Conservation (phyloP, 2,113 vertebrate species). For the Amia ocellicauda region DNA sequence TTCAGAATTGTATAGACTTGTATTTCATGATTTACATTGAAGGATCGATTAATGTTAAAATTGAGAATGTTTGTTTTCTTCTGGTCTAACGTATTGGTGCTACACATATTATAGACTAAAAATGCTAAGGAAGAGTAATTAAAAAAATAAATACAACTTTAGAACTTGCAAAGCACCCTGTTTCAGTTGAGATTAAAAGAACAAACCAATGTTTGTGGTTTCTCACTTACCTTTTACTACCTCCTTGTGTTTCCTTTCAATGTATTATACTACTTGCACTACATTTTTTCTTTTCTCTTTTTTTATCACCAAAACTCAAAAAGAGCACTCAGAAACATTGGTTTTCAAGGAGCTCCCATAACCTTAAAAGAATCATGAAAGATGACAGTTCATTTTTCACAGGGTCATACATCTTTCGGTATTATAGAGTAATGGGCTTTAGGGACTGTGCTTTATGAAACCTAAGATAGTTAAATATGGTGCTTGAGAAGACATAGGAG, state of each 20-base stretch:
- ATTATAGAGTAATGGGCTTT: slow-evolving; percentile 79
- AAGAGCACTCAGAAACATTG: slow-evolving; percentile 48
- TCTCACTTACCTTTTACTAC: slow-evolving; percentile 31
- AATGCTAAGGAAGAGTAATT: too few relatives aligned
- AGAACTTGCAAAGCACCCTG: slow-evolving; percentile 10
- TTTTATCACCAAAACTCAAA: slow-evolving; percentile 47
- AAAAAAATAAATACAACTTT: too few relatives aligned
- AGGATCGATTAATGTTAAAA: too few relatives aligned
- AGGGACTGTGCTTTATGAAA: slow-evolving; percentile 74
- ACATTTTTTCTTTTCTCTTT: slow-evolving; percentile 32
- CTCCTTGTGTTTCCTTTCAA: not conserved
- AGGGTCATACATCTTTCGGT: slow-evolving; percentile 70
- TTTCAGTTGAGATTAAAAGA: slow-evolving; percentile 17
- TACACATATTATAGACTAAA: too few relatives aligned
- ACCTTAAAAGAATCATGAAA: slow-evolving; percentile 76
- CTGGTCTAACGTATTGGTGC: too few relatives aligned
- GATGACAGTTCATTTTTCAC: slow-evolving; percentile 80
- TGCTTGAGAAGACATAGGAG: slow-evolving; percentile 65
- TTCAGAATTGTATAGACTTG: too few relatives aligned
- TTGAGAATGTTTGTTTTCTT: too few relatives aligned
- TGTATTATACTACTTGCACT: slow-evolving; percentile 25
- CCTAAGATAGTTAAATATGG: slow-evolving; percentile 76
- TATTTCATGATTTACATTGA: too few relatives aligned
- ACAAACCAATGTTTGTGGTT: slow-evolving; percentile 2
- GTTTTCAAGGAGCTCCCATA: slow-evolving; percentile 66